phyloP scores from a whole-genome alignment of 2,888 invertebrate species.

The Lepetodrilus schrolli region DNA sequence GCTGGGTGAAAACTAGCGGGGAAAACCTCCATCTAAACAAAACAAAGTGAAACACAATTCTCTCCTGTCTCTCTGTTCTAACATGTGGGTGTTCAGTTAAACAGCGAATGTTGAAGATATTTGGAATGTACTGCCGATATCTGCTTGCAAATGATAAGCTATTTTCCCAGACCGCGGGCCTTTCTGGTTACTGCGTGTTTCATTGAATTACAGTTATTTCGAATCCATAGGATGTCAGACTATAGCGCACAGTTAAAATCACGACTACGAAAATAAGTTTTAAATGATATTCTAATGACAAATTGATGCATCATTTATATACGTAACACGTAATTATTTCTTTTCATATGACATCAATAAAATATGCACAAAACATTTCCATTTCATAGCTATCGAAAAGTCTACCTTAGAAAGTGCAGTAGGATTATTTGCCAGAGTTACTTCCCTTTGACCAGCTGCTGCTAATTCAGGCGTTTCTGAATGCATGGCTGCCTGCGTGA shows the following conservation, averaged over 20 bases:
- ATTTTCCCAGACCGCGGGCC: neutral
- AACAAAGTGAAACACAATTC: conserved; percentile 24
- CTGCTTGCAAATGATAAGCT: neutral
- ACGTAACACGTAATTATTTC: too few species aligned
- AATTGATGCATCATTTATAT: too few species aligned
- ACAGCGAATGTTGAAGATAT: conserved; percentile 4
- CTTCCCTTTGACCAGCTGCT: neutral
- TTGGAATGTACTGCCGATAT: conserved; percentile 1
- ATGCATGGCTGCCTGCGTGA: neutral
- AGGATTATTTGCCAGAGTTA: too few species aligned
- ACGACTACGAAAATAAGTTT: too few species aligned
- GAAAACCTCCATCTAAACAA: neutral
- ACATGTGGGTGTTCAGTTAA: conserved; percentile 10
- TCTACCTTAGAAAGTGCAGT: neutral
- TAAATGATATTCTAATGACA: too few species aligned
- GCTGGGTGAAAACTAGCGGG: neutral
- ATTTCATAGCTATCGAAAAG: too few species aligned
- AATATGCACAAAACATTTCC: too few species aligned
- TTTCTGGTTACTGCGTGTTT: neutral
- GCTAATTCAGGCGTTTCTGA: neutral
- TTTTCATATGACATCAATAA: too few species aligned
- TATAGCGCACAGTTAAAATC: too few species aligned
- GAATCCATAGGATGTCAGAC: too few species aligned
- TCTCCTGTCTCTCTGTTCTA: neutral
- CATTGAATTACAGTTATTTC: neutral